A percentile compares a stretch with the other conserved stretches of the same genome.
phyloP scores from a whole-genome alignment of 2,113 vertebrate genomes.

The Sterrhoptilus dennistouni region DNA sequence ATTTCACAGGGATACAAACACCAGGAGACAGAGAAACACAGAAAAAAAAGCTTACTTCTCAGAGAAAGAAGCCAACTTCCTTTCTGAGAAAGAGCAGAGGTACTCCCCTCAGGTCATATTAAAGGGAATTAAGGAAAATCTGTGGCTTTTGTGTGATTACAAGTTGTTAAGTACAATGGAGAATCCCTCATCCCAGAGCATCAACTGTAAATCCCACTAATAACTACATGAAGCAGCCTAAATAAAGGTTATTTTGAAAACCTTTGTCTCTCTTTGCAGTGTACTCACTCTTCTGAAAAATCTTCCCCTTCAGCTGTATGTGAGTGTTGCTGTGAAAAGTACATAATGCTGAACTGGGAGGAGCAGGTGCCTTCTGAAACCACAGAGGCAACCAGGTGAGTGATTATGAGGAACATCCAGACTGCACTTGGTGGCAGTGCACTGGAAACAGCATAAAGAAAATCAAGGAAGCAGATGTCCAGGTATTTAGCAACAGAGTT shows the following conservation, averaged over 20 bases:
- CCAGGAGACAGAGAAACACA: background rate
- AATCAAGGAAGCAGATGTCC: background rate
- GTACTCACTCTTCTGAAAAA: background rate
- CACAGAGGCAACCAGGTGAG: background rate
- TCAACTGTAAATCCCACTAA: background rate
- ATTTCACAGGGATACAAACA: background rate
- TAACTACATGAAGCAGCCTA: background rate
- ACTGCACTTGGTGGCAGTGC: background rate
- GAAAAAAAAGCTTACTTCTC: background rate
- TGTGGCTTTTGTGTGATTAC: background rate
- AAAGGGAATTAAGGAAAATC: constrained; percentile 14
- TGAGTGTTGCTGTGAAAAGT: background rate
- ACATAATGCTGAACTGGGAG: background rate
- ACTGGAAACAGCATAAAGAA: background rate
- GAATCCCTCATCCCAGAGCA: background rate
- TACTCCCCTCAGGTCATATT: background rate
- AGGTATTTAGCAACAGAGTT: background rate
- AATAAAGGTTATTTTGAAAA: constrained; percentile 1
- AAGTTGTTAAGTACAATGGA: background rate
- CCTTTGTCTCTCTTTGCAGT: background rate
- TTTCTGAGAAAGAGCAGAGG: background rate
- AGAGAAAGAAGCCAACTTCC: background rate
- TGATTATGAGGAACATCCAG: accelerated
- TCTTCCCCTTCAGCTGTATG: background rate
- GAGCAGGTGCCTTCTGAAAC: background rate